Evolutionary conservation across 2,888 invertebrate species (phyloP).

Genomic region (Deroplatys truncata): DNA sequence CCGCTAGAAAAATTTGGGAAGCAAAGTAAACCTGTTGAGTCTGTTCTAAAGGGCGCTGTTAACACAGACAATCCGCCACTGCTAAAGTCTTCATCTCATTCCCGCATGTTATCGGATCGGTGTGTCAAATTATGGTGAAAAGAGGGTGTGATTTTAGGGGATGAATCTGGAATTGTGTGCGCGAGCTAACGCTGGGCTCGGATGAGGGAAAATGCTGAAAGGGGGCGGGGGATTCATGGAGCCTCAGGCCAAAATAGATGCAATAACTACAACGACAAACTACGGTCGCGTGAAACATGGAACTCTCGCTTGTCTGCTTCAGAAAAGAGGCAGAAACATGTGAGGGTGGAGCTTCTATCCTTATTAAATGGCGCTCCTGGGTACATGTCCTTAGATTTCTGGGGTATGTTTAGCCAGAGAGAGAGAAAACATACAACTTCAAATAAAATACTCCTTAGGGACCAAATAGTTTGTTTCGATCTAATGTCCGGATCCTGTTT

Average conservation of each 20-base stretch:
- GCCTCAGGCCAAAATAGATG: slow-evolving; percentile 12
- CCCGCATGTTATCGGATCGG: not conserved
- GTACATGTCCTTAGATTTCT: not conserved
- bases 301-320: not conserved
- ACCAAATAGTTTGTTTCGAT: not conserved
- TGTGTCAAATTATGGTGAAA: not conserved
- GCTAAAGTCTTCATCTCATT: not conserved
- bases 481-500: not conserved
- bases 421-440: not conserved
- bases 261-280: not conserved
- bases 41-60: not conserved
- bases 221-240: not conserved
- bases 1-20: not conserved
- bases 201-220: not conserved
- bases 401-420: not conserved
- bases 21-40: not conserved
- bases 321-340: too few relatives aligned
- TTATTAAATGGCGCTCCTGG: not conserved
- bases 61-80: not conserved
- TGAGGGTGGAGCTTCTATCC: not conserved
- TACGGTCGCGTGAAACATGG: not conserved
- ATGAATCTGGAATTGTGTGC: not conserved
- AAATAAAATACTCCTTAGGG: not conserved
- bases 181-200: not conserved
- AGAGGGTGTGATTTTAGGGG: not conserved